Evolutionary conservation across 2,113 vertebrate species (phyloP).

Genomic region (Dromas ardeola): DNA sequence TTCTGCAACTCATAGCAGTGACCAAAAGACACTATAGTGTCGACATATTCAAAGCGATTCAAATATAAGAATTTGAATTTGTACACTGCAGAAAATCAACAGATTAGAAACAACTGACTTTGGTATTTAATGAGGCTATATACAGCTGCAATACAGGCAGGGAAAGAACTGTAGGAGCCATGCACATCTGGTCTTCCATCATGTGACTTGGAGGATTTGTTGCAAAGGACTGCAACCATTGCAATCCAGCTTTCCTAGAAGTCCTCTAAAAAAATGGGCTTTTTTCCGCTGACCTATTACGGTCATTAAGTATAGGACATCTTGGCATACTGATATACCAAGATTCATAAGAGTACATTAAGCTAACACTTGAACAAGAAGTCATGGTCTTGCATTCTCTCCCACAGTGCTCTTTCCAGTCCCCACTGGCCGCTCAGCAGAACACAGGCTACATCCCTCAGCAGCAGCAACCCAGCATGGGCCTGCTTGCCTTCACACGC

Average conservation of each 20-base stretch:
- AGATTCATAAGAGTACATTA: accelerated
- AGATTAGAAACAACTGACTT: not conserved
- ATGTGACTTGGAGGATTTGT: not conserved
- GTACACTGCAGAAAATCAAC: not conserved
- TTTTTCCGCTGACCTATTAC: not conserved
- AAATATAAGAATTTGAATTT: not conserved
- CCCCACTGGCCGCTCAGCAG: not conserved
- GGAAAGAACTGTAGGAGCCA: not conserved
- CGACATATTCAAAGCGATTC: not conserved
- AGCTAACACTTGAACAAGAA: not conserved
- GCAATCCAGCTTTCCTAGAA: not conserved
- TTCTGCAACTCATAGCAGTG: not conserved
- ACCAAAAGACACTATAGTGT: not conserved
- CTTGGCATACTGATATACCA: accelerated
- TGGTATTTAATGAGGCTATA: not conserved
- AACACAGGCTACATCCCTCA: not conserved
- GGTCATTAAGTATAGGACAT: not conserved
- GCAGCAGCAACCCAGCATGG: not conserved
- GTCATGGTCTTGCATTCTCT: not conserved
- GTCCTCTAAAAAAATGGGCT: not conserved
- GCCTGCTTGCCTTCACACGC: accelerated
- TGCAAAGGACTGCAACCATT: not conserved
- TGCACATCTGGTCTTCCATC: not conserved
- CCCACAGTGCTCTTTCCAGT: not conserved
- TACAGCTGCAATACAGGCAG: not conserved